These are phyloP conservation scores for Hecatera dysodea DNA, from an alignment of 2,888 invertebrate species.

Conservation along the genomic window DNA sequence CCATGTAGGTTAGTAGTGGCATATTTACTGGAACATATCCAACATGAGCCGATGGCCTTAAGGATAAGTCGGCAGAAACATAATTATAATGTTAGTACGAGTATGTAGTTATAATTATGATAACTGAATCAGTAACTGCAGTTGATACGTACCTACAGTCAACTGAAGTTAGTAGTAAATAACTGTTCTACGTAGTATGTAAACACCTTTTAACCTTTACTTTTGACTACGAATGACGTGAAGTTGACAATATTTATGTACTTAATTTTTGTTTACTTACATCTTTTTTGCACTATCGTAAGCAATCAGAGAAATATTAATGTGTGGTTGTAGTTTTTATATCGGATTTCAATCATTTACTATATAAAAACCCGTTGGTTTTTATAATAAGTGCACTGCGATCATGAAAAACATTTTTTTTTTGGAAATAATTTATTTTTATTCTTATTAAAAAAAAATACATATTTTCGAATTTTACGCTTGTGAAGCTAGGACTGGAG, in stretches of 20 bases:
- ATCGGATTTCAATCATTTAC: too few species aligned
- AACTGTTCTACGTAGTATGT: too few species aligned
- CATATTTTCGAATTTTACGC: too few species aligned
- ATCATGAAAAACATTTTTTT: too few species aligned
- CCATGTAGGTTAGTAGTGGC: conserved; percentile 45
- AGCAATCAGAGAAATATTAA: neutral
- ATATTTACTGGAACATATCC: conserved; percentile 45
- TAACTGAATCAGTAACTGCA: conserved; percentile 45
- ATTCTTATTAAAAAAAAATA: too few species aligned
- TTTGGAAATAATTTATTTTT: too few species aligned
- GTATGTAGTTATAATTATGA: conserved; percentile 41
- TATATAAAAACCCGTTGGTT: too few species aligned
- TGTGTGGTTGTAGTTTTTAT: too few species aligned
- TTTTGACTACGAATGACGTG: conserved; percentile 22
- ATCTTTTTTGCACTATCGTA: conserved; percentile 8
- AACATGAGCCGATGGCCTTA: conserved; percentile 49
- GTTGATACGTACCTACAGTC: conserved; percentile 9
- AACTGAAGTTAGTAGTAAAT: neutral
- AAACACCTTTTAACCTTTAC: conserved; percentile 37
- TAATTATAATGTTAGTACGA: conserved; percentile 21
- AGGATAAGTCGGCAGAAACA: conserved; percentile 46
- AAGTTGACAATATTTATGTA: conserved; percentile 3
- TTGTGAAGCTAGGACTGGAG: too few species aligned
- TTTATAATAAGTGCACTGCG: too few species aligned
- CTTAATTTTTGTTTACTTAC: neutral